phyloP scores from a whole-genome alignment of 2,113 vertebrate species.

The Aldabrachelys gigantea region DNA sequence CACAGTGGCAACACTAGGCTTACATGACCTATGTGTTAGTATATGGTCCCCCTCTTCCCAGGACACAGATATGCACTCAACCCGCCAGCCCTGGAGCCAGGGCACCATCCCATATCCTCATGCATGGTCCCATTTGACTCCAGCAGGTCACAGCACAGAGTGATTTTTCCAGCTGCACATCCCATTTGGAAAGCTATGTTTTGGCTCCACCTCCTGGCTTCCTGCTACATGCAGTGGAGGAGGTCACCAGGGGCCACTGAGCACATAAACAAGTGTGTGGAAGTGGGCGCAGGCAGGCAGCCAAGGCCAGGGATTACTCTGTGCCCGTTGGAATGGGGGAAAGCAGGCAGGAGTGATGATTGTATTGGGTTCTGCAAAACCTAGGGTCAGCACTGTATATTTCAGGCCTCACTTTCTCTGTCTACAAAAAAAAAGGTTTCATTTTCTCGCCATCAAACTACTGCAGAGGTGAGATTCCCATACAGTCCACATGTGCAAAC shows the following conservation, averaged over 20 bases:
- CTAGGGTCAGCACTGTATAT: background rate
- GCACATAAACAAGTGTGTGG: background rate
- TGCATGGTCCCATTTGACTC: background rate
- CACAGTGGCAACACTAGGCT: background rate
- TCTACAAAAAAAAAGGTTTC: background rate
- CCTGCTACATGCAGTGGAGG: constrained; percentile 42
- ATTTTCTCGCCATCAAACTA: background rate
- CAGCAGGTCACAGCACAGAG: background rate
- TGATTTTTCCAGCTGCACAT: background rate
- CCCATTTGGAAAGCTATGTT: background rate
- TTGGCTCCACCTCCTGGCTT: constrained; percentile 70
- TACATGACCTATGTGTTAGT: background rate
- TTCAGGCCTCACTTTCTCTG: background rate
- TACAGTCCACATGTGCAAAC: background rate
- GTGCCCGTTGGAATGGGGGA: background rate
- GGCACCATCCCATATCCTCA: background rate
- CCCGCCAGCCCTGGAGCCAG: background rate
- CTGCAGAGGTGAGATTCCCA: background rate
- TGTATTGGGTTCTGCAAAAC: background rate
- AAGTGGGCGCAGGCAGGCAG: background rate
- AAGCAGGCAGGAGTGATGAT: background rate
- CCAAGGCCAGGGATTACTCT: background rate
- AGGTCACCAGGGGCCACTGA: background rate
- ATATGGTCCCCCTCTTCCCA: background rate
- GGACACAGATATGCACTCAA: background rate